Conservation (phyloP, 2,888 invertebrate species). For the Chrysolina haemoptera region DNA sequence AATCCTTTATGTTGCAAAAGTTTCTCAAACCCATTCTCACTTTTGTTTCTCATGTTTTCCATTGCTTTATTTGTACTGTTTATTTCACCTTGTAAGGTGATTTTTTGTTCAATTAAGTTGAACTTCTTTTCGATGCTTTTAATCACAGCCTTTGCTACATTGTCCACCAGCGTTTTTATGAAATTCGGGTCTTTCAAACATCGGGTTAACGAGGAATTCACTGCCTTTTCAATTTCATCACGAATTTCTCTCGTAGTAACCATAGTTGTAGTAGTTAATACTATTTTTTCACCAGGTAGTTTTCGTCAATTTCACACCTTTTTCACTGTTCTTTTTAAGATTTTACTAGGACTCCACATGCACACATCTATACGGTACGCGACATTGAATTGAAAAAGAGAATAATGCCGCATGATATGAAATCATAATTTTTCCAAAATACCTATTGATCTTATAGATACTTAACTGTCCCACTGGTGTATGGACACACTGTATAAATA, state of each 20-base stretch:
- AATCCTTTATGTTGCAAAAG: constrained; percentile 12
- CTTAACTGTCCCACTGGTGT: no score
- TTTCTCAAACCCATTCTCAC: neutral
- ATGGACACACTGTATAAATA: no score
- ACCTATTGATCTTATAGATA: no score
- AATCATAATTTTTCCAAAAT: no score
- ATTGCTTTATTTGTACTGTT: neutral
- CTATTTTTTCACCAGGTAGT: neutral
- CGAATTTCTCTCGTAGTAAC: neutral
- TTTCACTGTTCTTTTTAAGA: constrained; percentile 19
- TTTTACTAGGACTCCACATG: constrained; percentile 17
- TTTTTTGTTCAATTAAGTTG: constrained; percentile 13
- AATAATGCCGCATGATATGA: no score
- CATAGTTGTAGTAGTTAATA: neutral
- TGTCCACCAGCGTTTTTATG: constrained; percentile 15
- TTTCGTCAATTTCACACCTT: constrained; percentile 7
- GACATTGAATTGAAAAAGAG: neutral
- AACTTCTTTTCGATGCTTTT: constrained; percentile 17
- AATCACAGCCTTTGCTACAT: constrained; percentile 9
- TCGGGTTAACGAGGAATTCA: constrained; percentile 12
- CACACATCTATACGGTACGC: constrained; percentile 21
- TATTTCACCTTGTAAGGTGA: constrained; percentile 12
- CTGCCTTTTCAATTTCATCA: constrained; percentile 13
- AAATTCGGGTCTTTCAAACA: constrained; percentile 25
- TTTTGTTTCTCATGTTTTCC: neutral